Evolutionary conservation across 2,797 vertebrate genomes (phyloP).

Genomic region (Clarias pachynema): DNA sequence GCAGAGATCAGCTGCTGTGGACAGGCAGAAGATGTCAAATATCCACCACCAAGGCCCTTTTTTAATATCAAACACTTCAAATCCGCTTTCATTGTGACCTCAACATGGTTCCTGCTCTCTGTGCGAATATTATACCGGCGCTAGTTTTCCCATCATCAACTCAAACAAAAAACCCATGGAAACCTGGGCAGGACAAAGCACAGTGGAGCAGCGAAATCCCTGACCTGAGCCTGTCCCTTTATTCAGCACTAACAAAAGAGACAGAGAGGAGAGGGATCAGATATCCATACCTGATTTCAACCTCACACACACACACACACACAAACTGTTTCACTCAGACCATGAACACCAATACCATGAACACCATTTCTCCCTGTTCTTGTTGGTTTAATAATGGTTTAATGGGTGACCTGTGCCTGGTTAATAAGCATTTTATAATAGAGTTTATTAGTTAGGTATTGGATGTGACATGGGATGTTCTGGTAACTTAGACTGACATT

Average conservation of each 20-base stretch:
- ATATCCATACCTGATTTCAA: conserved; percentile 32
- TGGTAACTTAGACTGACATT: neutral
- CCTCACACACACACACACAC: conserved; percentile 6
- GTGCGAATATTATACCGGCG: conserved; percentile 15
- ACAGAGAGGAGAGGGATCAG: conserved; percentile 31
- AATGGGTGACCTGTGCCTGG: neutral
- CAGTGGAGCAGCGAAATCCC: conserved; percentile 30
- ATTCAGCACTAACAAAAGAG: conserved; percentile 45
- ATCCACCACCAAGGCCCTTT: neutral
- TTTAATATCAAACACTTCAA: neutral
- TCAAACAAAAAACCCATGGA: conserved; percentile 39
- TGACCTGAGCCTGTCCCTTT: conserved; percentile 41
- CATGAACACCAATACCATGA: neutral
- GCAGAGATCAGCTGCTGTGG: neutral
- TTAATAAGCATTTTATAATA: neutral
- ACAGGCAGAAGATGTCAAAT: neutral
- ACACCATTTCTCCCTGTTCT: neutral
- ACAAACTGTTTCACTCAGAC: neutral
- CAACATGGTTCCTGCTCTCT: conserved; percentile 11
- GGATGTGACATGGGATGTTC: neutral
- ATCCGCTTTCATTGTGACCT: neutral
- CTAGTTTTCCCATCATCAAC: conserved; percentile 22
- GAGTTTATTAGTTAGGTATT: neutral
- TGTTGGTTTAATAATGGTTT: neutral
- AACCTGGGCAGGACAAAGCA: conserved; percentile 40